Evolutionary conservation across 2,888 invertebrate genomes (phyloP).

Genomic region (Apotomis turbidana): DNA sequence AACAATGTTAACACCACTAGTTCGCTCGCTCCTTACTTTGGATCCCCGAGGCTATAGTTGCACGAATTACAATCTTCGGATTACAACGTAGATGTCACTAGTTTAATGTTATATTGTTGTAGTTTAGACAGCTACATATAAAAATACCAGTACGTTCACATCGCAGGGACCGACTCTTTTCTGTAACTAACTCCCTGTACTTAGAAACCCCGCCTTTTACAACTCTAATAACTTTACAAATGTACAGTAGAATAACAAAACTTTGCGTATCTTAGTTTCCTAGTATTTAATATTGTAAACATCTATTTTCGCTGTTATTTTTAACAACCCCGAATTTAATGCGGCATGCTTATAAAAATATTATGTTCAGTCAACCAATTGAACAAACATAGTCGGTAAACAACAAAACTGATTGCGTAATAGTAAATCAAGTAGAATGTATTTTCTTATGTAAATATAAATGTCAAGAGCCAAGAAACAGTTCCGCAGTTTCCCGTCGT

Average conservation of each 20-base stretch:
- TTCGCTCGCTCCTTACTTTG: not conserved
- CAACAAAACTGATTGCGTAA: constrained; percentile 22
- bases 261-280: too few species aligned
- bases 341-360: not conserved
- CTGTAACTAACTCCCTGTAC: too few species aligned
- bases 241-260: too few species aligned
- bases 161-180: too few species aligned
- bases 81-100: constrained; percentile 7
- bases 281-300: too few species aligned
- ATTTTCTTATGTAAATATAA: constrained; percentile 38
- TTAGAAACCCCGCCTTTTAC: too few species aligned
- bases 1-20: constrained; percentile 13
- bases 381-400: constrained; percentile 16
- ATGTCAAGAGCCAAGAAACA: constrained; percentile 35
- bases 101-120: not conserved
- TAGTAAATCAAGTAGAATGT: constrained; percentile 29
- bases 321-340: not conserved
- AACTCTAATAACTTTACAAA: too few species aligned
- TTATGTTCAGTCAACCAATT: constrained; percentile 7
- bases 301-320: too few species aligned
- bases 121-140: not conserved
- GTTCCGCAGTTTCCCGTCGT: constrained; percentile 51
- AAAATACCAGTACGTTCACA: too few species aligned
- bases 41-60: constrained; percentile 5
- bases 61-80: not conserved